Evolutionary conservation across 2,888 invertebrate species (phyloP), one percentile per base, ranked within the genome.

Genomic region (Ormyrus labotus): DNA sequence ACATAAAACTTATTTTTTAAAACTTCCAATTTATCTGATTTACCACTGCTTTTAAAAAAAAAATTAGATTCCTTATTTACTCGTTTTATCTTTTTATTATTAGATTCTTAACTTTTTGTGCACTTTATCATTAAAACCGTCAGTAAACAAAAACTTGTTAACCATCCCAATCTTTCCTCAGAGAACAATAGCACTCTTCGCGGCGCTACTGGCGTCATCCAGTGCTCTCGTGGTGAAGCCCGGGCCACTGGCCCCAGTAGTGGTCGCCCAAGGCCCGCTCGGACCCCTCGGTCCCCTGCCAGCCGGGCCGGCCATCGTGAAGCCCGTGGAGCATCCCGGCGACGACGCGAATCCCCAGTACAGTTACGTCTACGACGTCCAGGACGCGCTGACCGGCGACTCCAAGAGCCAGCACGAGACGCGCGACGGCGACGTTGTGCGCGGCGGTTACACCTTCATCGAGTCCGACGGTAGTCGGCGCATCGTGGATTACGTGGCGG

Each of bases 381-480:
- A 88, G 53, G 90, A 90, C 61, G 84, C 83, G n/a, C 10, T 87
- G 51, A 90, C 90, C 76, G 90, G 89, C 0, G 90, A 90, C 80
- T 82, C 84, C 67, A 90, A 90, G 84, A 88, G 84, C 82, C 90
- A 90, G 47, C 88, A 89, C 11, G 90, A 90, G 73, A 86, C 84
- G 65, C 88, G 90, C 9, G 89, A 90, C 73, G 90, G 89, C 6
- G 90, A 89, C 53, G 81, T 88, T 0, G 90, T 90, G 34, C 87
- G 89, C 19, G 90, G 90, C 85, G 92, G 84, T 78, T 92, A 92
- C 86, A 89, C 90, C n/a, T 89, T 92, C 61, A 87, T 92, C 75
- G 92, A 92, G 82, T 87, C 92, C 4, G 92, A 92, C 81, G 92
- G 92, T 58, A 90, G 91, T 57, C 87, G 85, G 61, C 86, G 90